phyloP scores from a whole-genome alignment of 2,888 invertebrate genomes.

The Cephalotes varians region DNA sequence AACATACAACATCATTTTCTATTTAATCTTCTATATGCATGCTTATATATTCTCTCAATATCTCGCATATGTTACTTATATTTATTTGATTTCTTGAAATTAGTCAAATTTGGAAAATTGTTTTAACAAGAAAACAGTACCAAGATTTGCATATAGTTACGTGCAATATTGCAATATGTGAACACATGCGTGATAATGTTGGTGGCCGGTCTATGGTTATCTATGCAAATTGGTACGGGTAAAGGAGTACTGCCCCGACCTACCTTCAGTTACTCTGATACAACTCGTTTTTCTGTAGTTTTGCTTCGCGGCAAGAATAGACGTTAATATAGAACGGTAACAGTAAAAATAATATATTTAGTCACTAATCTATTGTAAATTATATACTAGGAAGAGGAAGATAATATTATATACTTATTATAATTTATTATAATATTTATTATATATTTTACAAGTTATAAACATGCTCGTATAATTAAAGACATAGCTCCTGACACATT shows the following conservation, averaged over 20 bases:
- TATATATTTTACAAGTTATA: background rate
- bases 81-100: background rate
- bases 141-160: conserved; percentile 75
- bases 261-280: conserved; percentile 38
- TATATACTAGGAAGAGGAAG: too few species aligned
- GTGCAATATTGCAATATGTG: conserved; percentile 73
- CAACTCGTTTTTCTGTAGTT: conserved; percentile 41
- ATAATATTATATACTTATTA: too few species aligned
- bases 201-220: conserved; percentile 70
- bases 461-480: background rate
- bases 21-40: background rate
- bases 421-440: conserved; percentile 1
- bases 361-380: background rate
- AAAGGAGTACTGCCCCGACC: conserved; percentile 57
- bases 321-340: background rate
- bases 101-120: background rate
- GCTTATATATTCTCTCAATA: background rate
- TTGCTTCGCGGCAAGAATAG: conserved; percentile 5
- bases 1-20: background rate
- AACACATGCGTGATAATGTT: conserved; percentile 62
- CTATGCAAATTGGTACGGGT: conserved; percentile 77
- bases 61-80: background rate
- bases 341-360: background rate
- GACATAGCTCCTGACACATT: background rate
- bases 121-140: conserved; percentile 30